A percentile compares a stretch with the other conserved stretches of the same genome.
Conservation (phyloP, 2,113 vertebrate species). For the Otocyon megalotis region DNA sequence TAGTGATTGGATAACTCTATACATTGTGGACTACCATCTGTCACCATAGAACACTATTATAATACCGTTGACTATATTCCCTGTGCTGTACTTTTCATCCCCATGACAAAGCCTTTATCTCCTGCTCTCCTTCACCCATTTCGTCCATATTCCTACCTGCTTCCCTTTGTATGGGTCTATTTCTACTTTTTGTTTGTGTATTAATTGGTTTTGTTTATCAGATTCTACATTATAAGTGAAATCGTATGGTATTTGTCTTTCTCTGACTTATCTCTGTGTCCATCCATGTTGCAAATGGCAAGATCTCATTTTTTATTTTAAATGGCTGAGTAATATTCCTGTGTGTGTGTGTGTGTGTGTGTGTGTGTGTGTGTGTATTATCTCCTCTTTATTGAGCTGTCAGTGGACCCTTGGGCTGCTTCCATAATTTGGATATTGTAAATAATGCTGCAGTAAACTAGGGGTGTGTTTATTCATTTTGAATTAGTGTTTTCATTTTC, state of each 20-base stretch:
- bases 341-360: neutral
- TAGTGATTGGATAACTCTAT: neutral
- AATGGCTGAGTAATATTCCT: neutral
- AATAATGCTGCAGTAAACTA: neutral
- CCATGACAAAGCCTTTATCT: neutral
- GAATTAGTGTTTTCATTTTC: neutral
- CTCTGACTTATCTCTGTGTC: neutral
- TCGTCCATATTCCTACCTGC: neutral
- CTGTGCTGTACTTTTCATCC: neutral
- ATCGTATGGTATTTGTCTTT: neutral
- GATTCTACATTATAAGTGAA: neutral
- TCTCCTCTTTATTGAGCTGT: neutral
- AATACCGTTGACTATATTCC: neutral
- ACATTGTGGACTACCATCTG: neutral
- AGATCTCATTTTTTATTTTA: neutral
- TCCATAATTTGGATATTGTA: neutral
- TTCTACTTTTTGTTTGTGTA: neutral
- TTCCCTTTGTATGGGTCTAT: neutral
- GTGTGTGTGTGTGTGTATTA: neutral
- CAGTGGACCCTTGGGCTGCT: neutral
- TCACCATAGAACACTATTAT: neutral
- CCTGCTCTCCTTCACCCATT: neutral
- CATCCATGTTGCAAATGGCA: neutral
- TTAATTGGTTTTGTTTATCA: neutral
- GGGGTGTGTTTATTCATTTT: neutral